Evolutionary conservation across 2,888 invertebrate species (phyloP).

Genomic region (Allygus modestus): DNA sequence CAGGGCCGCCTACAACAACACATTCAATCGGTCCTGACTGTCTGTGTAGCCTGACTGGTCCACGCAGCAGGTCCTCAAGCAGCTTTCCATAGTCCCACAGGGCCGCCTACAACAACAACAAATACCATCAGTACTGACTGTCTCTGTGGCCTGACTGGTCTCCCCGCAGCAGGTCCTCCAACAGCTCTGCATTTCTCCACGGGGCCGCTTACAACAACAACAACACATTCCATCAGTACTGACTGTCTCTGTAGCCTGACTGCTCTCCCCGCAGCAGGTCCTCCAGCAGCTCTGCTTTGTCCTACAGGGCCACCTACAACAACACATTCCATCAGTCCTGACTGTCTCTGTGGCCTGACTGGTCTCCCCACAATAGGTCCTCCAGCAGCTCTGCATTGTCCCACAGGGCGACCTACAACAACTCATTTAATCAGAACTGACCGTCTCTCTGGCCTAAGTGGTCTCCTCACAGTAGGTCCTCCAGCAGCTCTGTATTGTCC

Average conservation of each 20-base stretch:
- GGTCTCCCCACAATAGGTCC: slow-evolving; percentile 85
- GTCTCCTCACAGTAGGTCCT: too few relatives aligned
- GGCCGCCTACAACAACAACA: too few relatives aligned
- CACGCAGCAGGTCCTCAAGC: too few relatives aligned
- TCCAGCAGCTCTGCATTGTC: slow-evolving; percentile 91
- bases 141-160: too few relatives aligned
- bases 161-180: slow-evolving; percentile 72
- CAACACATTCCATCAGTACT: slow-evolving; percentile 79
- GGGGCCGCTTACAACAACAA: slow-evolving; percentile 70
- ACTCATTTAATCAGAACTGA: too few relatives aligned
- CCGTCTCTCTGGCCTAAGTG: too few relatives aligned
- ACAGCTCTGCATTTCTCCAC: too few relatives aligned
- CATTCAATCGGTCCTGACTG: too few relatives aligned
- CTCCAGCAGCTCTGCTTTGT: slow-evolving; percentile 90
- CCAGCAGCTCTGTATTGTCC: too few relatives aligned
- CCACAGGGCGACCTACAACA: slow-evolving; percentile 80
- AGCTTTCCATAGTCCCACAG: too few relatives aligned
- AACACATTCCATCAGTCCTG: slow-evolving; percentile 80
- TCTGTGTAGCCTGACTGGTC: too few relatives aligned
- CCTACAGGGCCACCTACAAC: slow-evolving; percentile 89
- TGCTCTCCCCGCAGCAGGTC: slow-evolving; percentile 86
- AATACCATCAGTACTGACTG: too few relatives aligned
- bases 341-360: slow-evolving; percentile 81
- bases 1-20: slow-evolving; percentile 82
- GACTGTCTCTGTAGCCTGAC: slow-evolving; percentile 81